Conservation (phyloP, 2,888 invertebrate species). For the Cheilosia vulpina region DNA sequence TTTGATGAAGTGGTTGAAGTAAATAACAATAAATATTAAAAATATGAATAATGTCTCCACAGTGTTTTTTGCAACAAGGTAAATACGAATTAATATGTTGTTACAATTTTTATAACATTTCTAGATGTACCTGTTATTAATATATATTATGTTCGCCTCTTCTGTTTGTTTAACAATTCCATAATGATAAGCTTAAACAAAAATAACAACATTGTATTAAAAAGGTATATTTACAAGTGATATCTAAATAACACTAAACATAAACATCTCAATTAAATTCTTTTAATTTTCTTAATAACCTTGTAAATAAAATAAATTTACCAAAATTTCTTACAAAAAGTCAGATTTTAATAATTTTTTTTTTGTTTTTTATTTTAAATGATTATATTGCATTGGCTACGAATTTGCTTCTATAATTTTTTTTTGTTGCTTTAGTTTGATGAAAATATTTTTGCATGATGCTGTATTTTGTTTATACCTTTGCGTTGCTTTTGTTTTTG, state of each 20-base stretch:
- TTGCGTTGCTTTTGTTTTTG: conserved; percentile 49
- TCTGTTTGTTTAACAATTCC: conserved; percentile 43
- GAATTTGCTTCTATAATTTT: conserved; percentile 55
- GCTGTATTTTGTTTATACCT: conserved; percentile 57
- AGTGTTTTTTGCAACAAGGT: conserved; percentile 67
- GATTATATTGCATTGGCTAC: conserved; percentile 68
- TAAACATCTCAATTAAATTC: conserved; percentile 45
- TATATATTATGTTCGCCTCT: conserved; percentile 40
- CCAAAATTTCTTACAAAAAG: conserved; percentile 56
- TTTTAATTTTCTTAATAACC: conserved; percentile 37
- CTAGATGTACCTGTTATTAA: conserved; percentile 45
- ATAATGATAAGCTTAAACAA: conserved; percentile 6
- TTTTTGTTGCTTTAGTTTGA: conserved; percentile 54
- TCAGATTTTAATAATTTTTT: conserved; percentile 38
- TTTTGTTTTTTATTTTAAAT: conserved; percentile 8
- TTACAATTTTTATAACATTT: conserved; percentile 14
- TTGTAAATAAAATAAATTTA: conserved; percentile 65
- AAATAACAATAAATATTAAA: not conserved
- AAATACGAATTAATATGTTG: conserved; percentile 50
- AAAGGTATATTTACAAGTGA: conserved; percentile 14
- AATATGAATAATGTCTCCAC: conserved; percentile 35
- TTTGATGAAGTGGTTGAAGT: conserved; percentile 2
- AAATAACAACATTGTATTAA: conserved; percentile 15
- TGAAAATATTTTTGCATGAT: conserved; percentile 64
- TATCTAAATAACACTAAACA: conserved; percentile 45